phyloP scores from a whole-genome alignment of 2,113 vertebrate species.

The Tympanuchus pallidicinctus region DNA sequence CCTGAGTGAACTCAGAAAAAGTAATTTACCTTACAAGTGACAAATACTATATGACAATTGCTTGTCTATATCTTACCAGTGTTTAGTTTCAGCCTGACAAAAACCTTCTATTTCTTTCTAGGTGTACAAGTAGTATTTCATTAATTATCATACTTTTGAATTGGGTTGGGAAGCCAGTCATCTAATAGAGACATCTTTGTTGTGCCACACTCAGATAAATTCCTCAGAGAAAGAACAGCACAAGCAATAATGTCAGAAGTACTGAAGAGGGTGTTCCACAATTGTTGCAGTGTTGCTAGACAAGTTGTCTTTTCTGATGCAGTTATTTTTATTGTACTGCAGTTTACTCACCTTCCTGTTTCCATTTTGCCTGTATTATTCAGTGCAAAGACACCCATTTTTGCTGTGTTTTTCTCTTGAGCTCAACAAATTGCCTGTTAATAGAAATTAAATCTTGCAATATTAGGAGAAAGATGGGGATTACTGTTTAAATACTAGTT shows the following conservation, averaged over 20 bases:
- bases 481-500: not conserved
- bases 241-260: not conserved
- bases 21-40: constrained; percentile 82
- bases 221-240: not conserved
- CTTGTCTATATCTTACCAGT: constrained; percentile 65
- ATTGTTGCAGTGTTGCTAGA: not conserved
- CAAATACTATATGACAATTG: constrained; percentile 77
- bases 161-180: constrained; percentile 49
- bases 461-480: constrained; percentile 11
- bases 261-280: not conserved
- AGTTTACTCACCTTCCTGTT: not conserved
- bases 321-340: not conserved
- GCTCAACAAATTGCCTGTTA: not conserved
- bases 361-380: not conserved
- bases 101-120: constrained; percentile 59
- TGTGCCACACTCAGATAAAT: constrained; percentile 12
- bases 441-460: constrained; percentile 23
- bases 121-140: constrained; percentile 65
- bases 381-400: not conserved
- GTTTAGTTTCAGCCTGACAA: constrained; percentile 76
- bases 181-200: constrained; percentile 37
- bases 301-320: not conserved
- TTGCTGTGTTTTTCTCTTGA: not conserved
- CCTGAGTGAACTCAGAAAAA: constrained; percentile 81
- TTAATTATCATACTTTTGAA: constrained; percentile 65